Conservation (phyloP, 2,113 vertebrate genomes). For the Cyprinus carpio region DNA sequence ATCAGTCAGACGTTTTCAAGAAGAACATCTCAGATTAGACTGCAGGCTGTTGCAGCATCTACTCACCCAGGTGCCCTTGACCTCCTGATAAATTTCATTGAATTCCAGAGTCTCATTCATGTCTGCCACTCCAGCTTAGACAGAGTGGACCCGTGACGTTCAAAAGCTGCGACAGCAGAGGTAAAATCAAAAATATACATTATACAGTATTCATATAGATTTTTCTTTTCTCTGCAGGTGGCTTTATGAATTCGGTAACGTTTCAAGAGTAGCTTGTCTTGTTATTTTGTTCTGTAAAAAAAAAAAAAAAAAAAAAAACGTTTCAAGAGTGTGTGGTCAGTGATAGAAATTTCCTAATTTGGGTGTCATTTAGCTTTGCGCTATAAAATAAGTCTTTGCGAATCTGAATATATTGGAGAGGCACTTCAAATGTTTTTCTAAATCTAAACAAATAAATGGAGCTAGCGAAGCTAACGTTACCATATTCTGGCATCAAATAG, state of each 20-base stretch:
- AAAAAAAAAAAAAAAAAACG: no score
- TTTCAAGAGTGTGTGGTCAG: neutral
- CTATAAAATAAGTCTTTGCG: neutral
- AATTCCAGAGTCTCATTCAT: slow-evolving; percentile 85
- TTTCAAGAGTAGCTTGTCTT: no score
- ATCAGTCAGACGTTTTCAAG: neutral
- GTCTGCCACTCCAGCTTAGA: slow-evolving; percentile 29
- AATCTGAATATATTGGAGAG: neutral
- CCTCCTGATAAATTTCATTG: slow-evolving; percentile 85
- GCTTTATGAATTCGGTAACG: neutral
- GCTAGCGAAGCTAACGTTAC: slow-evolving; percentile 28
- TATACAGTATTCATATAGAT: neutral
- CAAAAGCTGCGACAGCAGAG: neutral
- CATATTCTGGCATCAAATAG: neutral
- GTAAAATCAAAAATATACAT: slow-evolving; percentile 5
- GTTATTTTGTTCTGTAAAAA: no score
- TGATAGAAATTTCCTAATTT: neutral
- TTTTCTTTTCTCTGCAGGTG: neutral
- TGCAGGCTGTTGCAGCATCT: neutral
- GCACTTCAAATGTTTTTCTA: neutral
- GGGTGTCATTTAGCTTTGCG: neutral
- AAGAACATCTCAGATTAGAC: neutral
- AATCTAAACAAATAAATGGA: neutral
- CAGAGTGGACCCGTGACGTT: slow-evolving; percentile 16
- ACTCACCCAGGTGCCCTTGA: slow-evolving; percentile 86